phyloP scores from a whole-genome alignment of 2,113 vertebrate species.

The Microtus oregoni region DNA sequence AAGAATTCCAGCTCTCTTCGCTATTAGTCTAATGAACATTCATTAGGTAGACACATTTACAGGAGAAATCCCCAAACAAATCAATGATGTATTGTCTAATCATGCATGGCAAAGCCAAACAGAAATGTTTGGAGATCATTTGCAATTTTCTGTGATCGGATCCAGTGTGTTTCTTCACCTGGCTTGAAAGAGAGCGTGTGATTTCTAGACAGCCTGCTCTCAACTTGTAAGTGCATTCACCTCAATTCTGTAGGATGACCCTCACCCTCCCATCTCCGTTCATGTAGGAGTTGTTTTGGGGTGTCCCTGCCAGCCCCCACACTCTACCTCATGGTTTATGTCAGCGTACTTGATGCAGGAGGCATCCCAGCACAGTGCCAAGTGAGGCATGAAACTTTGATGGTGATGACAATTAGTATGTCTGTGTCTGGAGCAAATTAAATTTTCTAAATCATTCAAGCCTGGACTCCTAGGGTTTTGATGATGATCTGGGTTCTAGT shows the following conservation, averaged over 20 bases:
- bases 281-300: neutral
- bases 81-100: slow-evolving; percentile 55
- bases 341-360: neutral
- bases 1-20: slow-evolving; percentile 31
- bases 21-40: slow-evolving; percentile 60
- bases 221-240: neutral
- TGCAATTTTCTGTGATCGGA: slow-evolving; percentile 50
- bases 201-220: slow-evolving; percentile 16
- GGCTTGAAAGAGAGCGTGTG: neutral
- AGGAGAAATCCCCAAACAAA: slow-evolving; percentile 59
- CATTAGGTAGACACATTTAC: slow-evolving; percentile 61
- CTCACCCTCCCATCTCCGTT: neutral
- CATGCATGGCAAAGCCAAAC: slow-evolving; percentile 56
- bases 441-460: slow-evolving; percentile 65
- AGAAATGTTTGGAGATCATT: slow-evolving; percentile 59
- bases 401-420: slow-evolving; percentile 58
- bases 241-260: no score
- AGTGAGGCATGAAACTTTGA: slow-evolving; percentile 30
- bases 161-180: neutral
- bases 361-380: slow-evolving; percentile 32
- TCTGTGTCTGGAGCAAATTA: slow-evolving; percentile 60
- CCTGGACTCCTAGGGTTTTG: slow-evolving; percentile 55
- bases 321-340: neutral
- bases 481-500: slow-evolving; percentile 51
- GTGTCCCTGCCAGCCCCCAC: neutral